Evolutionary conservation across 1,140 invertebrate genomes (phyloP), one percentile per base, ranked within the genome.

Genomic region (Drosophila serrata): DNA sequence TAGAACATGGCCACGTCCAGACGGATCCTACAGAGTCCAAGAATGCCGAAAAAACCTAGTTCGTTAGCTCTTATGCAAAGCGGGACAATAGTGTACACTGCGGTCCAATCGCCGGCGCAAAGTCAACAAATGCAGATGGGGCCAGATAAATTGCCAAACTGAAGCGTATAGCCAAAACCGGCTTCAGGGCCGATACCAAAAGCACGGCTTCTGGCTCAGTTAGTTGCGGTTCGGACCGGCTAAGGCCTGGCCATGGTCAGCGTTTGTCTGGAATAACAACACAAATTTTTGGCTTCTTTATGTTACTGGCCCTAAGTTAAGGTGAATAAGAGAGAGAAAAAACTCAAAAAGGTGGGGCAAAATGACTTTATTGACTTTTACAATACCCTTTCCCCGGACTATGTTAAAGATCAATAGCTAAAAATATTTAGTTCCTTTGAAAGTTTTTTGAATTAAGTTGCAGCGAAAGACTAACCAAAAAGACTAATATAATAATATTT

Each of bases 61-160:
- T 87, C 80, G 82, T 87, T 88, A 88, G 80, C 79, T 87, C 68
- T 82, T 86, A 88, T 88, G 84, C 84, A 88, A 86, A 86, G 75
- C 84, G 57, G 79, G 75, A 82, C 75, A 82, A 88, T 82, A 82
- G 82, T 77, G 82, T 67, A 82, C 72, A 88, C 75, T 73, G 70
- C 65, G 64, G 82, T 68, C 40, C 64, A 79, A 63, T 75, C 75
- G 65, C 58, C 51, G 79, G 84, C 76, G 62, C 59, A 87, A 82
- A 88, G 82, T 88, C 85, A 87, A 90, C 84, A 81, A 81, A 81
- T 90, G 85, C 84, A 90, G 84, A 88, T 90, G 68, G 75, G 57
- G 60, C 68, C 75, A 81, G 77, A 84, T 88, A 88, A 88, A 88
- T 90, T 84, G 73, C 80, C 68, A 72, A 90, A 87, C 72, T 75